Conservation (phyloP, 2,888 invertebrate species). For the Ariolimax columbianus region DNA sequence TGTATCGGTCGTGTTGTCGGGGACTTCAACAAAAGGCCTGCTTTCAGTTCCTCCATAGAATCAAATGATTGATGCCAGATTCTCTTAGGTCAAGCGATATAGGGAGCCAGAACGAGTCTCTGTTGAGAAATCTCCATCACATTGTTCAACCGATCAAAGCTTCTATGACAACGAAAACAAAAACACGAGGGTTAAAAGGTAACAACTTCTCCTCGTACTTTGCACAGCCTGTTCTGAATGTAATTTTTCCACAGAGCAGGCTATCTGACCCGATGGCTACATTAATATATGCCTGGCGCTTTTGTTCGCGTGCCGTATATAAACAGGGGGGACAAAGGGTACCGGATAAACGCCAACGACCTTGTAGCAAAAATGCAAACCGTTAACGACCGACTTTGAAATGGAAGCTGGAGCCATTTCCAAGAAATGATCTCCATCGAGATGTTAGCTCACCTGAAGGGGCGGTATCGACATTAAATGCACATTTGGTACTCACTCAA, state of each 20-base stretch:
- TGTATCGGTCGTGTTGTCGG: slow-evolving; percentile 30
- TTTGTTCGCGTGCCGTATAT: slow-evolving; percentile 17
- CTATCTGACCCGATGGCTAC: slow-evolving; percentile 5
- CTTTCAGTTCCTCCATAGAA: slow-evolving; percentile 11
- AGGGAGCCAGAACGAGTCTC: too few species aligned
- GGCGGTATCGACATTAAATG: slow-evolving; percentile 28
- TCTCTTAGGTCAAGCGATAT: slow-evolving; percentile 13
- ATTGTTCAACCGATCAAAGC: slow-evolving; percentile 26
- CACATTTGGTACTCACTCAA: slow-evolving; percentile 24
- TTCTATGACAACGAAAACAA: slow-evolving; percentile 13
- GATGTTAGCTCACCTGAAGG: slow-evolving; percentile 16
- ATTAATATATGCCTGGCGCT: slow-evolving; percentile 21
- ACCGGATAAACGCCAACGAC: slow-evolving; percentile 27
- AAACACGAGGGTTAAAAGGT: not conserved
- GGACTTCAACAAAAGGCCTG: not conserved
- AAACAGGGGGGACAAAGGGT: slow-evolving; percentile 7
- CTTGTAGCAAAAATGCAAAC: slow-evolving; percentile 25
- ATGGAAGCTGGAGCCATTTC: not conserved
- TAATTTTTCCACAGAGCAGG: slow-evolving; percentile 7
- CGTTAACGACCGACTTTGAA: slow-evolving; percentile 12
- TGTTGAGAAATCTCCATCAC: slow-evolving; percentile 29
- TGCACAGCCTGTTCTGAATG: not conserved
- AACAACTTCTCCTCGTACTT: slow-evolving; percentile 2
- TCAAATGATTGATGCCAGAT: slow-evolving; percentile 34
- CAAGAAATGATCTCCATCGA: not conserved